Evolutionary conservation across 2,888 invertebrate genomes (phyloP).

Genomic region (Dolichopus griseipennis): DNA sequence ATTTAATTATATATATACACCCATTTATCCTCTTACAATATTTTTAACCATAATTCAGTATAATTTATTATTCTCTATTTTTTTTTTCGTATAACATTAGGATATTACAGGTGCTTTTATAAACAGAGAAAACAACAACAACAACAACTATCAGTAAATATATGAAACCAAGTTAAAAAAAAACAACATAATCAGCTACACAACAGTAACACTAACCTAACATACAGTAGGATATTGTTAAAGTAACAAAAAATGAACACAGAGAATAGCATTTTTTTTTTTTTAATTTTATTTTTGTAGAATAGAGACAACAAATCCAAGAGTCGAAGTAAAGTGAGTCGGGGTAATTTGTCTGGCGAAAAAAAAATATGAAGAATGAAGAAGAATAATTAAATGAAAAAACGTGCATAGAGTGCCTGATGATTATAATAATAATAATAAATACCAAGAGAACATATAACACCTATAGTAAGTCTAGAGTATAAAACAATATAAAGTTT

Average conservation of each 20-base stretch:
- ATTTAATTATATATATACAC: background rate
- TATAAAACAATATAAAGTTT: too few species aligned
- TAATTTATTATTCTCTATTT: background rate
- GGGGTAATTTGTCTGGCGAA: background rate
- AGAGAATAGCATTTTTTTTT: too few species aligned
- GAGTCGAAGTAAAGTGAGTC: background rate
- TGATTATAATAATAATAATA: background rate
- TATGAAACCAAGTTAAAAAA: background rate
- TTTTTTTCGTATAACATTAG: background rate
- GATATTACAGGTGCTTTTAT: background rate
- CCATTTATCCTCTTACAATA: background rate
- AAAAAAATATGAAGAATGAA: background rate
- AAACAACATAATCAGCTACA: too few species aligned
- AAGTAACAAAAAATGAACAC: background rate
- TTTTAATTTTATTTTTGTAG: too few species aligned
- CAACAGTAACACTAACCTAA: background rate
- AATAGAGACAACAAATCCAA: too few species aligned
- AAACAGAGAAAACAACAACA: background rate
- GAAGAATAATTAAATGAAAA: conserved; percentile 2
- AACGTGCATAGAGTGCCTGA: background rate
- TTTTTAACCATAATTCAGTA: background rate
- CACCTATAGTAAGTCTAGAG: too few species aligned
- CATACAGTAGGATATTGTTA: background rate
- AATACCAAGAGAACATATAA: too few species aligned
- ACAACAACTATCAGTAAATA: background rate